Conservation (phyloP, 2,888 invertebrate genomes). For the Litoditis marina region DNA sequence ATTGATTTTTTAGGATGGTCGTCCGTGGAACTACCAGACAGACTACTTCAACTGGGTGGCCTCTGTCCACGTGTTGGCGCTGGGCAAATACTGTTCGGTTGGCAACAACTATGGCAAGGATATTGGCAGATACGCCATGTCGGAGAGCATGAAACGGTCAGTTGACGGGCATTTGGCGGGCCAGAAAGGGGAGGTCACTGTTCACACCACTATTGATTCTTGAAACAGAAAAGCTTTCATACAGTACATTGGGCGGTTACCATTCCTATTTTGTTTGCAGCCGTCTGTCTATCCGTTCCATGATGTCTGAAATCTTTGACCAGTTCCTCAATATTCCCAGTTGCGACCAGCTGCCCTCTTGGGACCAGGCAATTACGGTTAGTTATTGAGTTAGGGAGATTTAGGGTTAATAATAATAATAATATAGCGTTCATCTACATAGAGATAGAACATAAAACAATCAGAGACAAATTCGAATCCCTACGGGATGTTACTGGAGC, state of each 20-base stretch:
- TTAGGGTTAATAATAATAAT: too few species aligned
- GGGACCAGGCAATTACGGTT: conserved; percentile 62
- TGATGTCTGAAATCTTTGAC: conserved; percentile 79
- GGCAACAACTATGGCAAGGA: conserved; percentile 66
- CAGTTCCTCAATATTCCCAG: conserved; percentile 78
- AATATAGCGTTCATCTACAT: too few species aligned
- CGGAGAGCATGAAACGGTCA: conserved; percentile 50
- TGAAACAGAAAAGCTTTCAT: too few species aligned
- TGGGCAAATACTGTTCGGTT: conserved; percentile 78
- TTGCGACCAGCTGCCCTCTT: conserved; percentile 75
- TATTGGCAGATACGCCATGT: conserved; percentile 40
- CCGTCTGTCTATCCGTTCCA: conserved; percentile 64
- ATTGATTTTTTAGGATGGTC: conserved; percentile 68
- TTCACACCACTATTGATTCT: too few species aligned
- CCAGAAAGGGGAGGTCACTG: too few species aligned
- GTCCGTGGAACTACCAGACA: conserved; percentile 80
- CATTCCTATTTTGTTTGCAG: conserved; percentile 17
- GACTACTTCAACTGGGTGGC: conserved; percentile 86
- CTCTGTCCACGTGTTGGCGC: conserved; percentile 80
- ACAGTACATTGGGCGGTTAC: background rate
- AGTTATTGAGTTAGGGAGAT: too few species aligned
- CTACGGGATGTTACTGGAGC: too few species aligned
- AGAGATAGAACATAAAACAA: too few species aligned
- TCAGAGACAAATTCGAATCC: too few species aligned
- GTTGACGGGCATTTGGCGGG: background rate